These are phyloP conservation scores for Malacoctenus gilli DNA, from an alignment of 2,797 vertebrate genomes.

Conservation along the genomic window DNA sequence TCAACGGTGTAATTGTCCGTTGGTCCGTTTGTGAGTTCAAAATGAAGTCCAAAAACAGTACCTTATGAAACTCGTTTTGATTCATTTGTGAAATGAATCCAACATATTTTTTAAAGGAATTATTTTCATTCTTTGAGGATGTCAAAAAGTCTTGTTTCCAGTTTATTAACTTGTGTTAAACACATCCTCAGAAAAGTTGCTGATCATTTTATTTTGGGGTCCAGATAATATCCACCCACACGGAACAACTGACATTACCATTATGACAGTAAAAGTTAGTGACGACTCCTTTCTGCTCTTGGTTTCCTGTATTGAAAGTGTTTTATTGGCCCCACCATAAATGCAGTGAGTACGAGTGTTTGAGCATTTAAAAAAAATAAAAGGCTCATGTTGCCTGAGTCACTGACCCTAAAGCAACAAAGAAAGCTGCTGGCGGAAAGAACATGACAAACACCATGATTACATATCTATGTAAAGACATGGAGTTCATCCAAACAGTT, in stretches of 20 bases:
- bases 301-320: neutral
- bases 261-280: neutral
- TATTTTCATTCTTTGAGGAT: no score
- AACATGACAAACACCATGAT: conserved; percentile 33
- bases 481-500: conserved; percentile 15
- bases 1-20: neutral
- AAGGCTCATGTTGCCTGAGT: neutral
- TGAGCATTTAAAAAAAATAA: neutral
- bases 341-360: neutral
- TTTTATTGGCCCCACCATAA: conserved; percentile 4
- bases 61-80: neutral
- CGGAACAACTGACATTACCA: neutral
- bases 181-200: neutral
- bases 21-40: no score
- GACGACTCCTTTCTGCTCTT: no score
- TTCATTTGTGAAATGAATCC: neutral
- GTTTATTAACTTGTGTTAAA: neutral
- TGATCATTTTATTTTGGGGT: neutral
- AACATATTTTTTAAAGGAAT: no score
- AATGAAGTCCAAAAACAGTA: neutral
- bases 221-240: neutral
- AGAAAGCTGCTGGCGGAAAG: conserved; percentile 7
- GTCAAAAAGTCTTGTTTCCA: neutral
- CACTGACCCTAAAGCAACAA: conserved; percentile 6
- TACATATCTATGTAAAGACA: conserved; percentile 35